phyloP scores from a whole-genome alignment of 2,797 vertebrate species.

The Nyctibius grandis region DNA sequence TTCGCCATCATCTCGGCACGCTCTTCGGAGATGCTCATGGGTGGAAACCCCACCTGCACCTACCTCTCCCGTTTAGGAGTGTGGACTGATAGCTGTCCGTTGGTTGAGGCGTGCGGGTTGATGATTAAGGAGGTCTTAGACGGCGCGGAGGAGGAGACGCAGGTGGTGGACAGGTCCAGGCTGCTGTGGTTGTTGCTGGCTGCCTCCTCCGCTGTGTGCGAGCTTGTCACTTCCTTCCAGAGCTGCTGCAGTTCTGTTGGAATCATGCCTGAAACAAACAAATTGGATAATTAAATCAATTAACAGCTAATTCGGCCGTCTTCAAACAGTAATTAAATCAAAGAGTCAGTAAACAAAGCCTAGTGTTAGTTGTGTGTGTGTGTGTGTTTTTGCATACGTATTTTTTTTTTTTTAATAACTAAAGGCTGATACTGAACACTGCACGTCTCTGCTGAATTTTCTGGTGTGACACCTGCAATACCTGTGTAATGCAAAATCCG shows the following conservation, averaged over 20 bases:
- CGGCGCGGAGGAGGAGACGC: slow-evolving; percentile 81
- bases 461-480: background rate
- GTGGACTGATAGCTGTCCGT: slow-evolving; percentile 93
- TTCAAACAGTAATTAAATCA: slow-evolving; percentile 98
- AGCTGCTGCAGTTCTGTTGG: slow-evolving; percentile 98
- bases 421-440: slow-evolving; percentile 23
- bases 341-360: slow-evolving; percentile 96
- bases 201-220: slow-evolving; percentile 88
- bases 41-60: background rate
- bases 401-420: slow-evolving; percentile 67
- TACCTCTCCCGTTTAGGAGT: slow-evolving; percentile 93
- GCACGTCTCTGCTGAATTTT: background rate
- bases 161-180: slow-evolving; percentile 89
- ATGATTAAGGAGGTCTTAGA: slow-evolving; percentile 89
- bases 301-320: slow-evolving; percentile 94
- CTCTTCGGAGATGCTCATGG: background rate
- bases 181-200: slow-evolving; percentile 90
- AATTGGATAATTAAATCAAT: slow-evolving; percentile 99
- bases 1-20: accelerated
- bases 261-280: slow-evolving; percentile 99
- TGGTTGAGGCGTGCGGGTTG: slow-evolving; percentile 92
- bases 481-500: background rate
- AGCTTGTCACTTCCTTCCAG: slow-evolving; percentile 97
- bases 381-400: slow-evolving; percentile 16
- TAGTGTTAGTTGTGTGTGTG: slow-evolving; percentile 77